A percentile compares a stretch with the other conserved stretches of the same genome.
Conservation (phyloP, 2,888 invertebrate genomes). For the Cactoblastis cactorum region DNA sequence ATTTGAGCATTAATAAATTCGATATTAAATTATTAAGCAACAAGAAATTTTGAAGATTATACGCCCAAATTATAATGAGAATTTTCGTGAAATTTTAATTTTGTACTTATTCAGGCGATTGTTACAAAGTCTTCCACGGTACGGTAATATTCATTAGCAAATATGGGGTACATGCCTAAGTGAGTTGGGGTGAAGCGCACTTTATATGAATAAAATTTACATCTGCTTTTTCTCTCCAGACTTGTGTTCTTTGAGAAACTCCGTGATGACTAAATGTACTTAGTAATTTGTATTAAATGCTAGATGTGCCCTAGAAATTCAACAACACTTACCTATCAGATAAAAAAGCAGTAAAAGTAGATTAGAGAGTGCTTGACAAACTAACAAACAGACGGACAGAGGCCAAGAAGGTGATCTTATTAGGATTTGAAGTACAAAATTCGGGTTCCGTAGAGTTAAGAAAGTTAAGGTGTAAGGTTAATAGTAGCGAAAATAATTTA, state of each 20-base stretch:
- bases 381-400: no score
- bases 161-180: constrained; percentile 30
- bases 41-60: neutral
- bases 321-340: no score
- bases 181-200: constrained; percentile 30
- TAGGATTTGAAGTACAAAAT: no score
- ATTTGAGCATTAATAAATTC: neutral
- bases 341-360: no score
- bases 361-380: no score
- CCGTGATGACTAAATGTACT: neutral
- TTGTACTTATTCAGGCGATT: constrained; percentile 25
- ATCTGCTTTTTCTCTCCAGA: constrained; percentile 34
- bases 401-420: no score
- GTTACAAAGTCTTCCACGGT: constrained; percentile 32
- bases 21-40: neutral
- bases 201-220: constrained; percentile 50
- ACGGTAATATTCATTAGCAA: constrained; percentile 45
- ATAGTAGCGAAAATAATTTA: no score
- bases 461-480: no score
- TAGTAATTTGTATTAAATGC: no score
- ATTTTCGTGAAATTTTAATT: constrained; percentile 25
- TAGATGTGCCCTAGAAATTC: no score
- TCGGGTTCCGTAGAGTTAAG: no score
- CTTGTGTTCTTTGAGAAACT: constrained; percentile 24
- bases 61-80: neutral